phyloP scores from a whole-genome alignment of 2,888 invertebrate genomes.

The Pseudococcus longispinus region DNA sequence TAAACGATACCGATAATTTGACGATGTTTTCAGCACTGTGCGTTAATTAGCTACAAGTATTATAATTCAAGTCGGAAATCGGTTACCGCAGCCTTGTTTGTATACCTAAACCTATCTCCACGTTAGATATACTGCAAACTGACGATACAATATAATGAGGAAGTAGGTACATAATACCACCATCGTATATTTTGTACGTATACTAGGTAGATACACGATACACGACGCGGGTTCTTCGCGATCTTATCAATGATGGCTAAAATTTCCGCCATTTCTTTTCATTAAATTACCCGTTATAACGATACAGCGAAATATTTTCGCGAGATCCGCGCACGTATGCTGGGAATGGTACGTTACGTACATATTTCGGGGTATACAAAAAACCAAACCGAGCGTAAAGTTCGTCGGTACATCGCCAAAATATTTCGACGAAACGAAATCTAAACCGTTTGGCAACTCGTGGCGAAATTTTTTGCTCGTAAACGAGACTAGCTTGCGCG shows the following conservation, averaged over 20 bases:
- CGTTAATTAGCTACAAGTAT: conserved; percentile 2
- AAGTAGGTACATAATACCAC: background rate
- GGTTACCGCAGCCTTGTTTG: background rate
- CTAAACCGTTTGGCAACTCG: conserved; percentile 9
- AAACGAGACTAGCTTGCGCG: background rate
- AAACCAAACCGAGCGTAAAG: conserved; percentile 6
- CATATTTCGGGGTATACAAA: background rate
- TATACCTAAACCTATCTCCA: background rate
- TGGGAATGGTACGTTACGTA: background rate
- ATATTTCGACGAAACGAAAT: background rate
- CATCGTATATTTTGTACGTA: too few species aligned
- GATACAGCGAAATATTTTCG: background rate
- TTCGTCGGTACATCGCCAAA: background rate
- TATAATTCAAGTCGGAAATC: background rate
- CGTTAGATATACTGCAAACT: background rate
- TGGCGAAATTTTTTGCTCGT: conserved; percentile 1
- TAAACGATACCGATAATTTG: background rate
- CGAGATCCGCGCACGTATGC: background rate
- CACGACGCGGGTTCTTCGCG: background rate
- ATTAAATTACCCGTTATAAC: conserved; percentile 8
- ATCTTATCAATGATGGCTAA: background rate
- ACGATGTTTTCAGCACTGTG: background rate
- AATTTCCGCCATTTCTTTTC: background rate
- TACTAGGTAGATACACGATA: too few species aligned
- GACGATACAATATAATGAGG: background rate